These are phyloP conservation scores for Chrysopilus asiliformis DNA, from an alignment of 2,888 invertebrate genomes.

Conservation along the genomic window DNA sequence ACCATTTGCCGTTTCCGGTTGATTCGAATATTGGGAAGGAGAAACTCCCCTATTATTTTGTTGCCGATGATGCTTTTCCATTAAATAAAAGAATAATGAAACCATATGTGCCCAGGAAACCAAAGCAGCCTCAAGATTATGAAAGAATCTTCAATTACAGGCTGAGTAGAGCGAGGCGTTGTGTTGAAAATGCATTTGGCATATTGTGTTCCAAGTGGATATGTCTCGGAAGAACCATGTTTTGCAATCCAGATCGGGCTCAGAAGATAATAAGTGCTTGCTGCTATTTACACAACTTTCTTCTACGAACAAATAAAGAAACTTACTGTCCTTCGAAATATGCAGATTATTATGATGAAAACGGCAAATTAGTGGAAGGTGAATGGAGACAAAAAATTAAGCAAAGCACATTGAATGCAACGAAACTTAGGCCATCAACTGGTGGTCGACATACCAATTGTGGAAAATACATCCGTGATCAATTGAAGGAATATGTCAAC, in stretches of 20 bases:
- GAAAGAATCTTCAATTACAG: conserved; percentile 11
- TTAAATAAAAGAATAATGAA: conserved; percentile 15
- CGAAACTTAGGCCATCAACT: no score
- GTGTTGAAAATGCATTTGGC: conserved; percentile 14
- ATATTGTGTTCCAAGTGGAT: conserved; percentile 14
- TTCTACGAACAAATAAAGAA: conserved; percentile 4
- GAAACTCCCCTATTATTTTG: conserved; percentile 6
- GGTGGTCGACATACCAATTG: no score
- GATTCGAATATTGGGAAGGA: background rate
- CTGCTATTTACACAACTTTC: conserved; percentile 10
- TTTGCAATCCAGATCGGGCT: no score
- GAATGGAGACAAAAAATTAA: conserved; percentile 10
- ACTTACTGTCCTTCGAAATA: no score
- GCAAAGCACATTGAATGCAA: no score
- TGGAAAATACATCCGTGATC: no score
- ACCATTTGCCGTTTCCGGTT: background rate
- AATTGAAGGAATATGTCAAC: no score
- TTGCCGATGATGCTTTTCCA: conserved; percentile 13
- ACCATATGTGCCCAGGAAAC: conserved; percentile 13
- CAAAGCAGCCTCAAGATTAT: conserved; percentile 1
- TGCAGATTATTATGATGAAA: conserved; percentile 5
- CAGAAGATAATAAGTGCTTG: conserved; percentile 6
- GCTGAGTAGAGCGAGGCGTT: conserved; percentile 10
- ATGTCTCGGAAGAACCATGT: conserved; percentile 5
- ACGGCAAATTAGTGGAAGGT: conserved; percentile 6